Conservation (phyloP, 1,140 invertebrate genomes). For the Brachionus sp. region DNA sequence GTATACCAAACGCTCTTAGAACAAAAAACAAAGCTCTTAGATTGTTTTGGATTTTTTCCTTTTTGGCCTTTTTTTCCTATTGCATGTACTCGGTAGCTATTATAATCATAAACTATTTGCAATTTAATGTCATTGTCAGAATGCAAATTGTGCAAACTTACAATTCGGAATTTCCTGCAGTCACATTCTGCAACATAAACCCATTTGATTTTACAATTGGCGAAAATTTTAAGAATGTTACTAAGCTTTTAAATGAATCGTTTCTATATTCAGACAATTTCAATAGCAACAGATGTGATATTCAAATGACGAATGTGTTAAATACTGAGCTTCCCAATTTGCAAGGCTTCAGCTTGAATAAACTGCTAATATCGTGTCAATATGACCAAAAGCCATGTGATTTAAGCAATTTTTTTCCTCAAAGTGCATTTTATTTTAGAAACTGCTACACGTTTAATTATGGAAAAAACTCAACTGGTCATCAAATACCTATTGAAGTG, state of each 20-base stretch:
- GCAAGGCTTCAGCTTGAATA: not conserved
- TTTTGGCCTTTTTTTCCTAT: not conserved
- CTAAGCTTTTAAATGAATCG: not conserved
- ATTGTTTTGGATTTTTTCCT: not conserved
- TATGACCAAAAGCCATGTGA: slow-evolving; percentile 7
- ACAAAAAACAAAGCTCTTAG: not conserved
- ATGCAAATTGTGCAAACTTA: not conserved
- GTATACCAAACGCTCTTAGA: not conserved
- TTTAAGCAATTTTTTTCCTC: not conserved
- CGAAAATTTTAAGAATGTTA: not conserved
- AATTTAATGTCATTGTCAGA: slow-evolving; percentile 10
- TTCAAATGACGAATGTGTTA: not conserved
- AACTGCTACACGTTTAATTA: slow-evolving; percentile 38
- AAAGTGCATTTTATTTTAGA: not conserved
- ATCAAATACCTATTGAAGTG: not conserved
- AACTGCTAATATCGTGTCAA: not conserved
- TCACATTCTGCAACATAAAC: slow-evolving; percentile 28
- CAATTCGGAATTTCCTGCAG: slow-evolving; percentile 19
- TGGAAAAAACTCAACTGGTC: slow-evolving; percentile 27
- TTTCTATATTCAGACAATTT: not conserved
- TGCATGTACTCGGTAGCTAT: not conserved
- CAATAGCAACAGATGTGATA: not conserved
- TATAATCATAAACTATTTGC: not conserved
- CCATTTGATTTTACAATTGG: slow-evolving; percentile 13
- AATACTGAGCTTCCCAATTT: not conserved